Percentiles rank a stretch among this genome's conserved stretches.
phyloP scores from a whole-genome alignment of 2,113 vertebrate species.

The Monarcha castaneiventris region DNA sequence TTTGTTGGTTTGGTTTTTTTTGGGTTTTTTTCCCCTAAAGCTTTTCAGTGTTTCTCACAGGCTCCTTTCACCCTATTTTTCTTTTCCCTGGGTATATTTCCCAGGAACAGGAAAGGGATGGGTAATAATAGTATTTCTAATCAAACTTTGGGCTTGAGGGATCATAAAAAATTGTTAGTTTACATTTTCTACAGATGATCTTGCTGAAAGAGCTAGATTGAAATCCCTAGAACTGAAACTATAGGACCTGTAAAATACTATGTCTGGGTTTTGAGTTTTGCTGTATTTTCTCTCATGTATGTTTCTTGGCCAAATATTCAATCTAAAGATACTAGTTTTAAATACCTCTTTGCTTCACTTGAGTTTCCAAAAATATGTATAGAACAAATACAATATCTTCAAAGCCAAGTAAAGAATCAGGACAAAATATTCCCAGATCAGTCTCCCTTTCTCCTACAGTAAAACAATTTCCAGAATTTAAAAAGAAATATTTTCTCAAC shows the following conservation, averaged over 20 bases:
- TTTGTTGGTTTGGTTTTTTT: not conserved
- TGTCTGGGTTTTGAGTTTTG: not conserved
- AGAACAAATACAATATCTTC: not conserved
- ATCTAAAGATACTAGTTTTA: not conserved
- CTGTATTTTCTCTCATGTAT: rapidly evolving
- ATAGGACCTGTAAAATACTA: not conserved
- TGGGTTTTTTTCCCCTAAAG: not conserved
- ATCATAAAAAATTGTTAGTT: not conserved
- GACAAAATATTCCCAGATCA: not conserved
- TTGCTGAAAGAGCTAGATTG: not conserved
- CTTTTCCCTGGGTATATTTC: not conserved
- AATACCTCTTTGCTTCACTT: not conserved
- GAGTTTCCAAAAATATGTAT: rapidly evolving
- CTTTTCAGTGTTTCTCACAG: not conserved
- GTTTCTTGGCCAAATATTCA: not conserved
- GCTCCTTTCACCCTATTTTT: rapidly evolving
- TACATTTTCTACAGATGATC: not conserved
- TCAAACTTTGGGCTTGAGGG: not conserved
- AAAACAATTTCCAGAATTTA: not conserved
- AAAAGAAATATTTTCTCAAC: not conserved
- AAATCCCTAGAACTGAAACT: not conserved
- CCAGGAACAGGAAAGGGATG: not conserved
- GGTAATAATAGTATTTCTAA: not conserved
- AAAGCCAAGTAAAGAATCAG: not conserved
- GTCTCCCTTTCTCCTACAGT: not conserved